Base-by-base conservation (phyloP, 1,140 invertebrate genomes). In the Eumaeus atala region DNA sequence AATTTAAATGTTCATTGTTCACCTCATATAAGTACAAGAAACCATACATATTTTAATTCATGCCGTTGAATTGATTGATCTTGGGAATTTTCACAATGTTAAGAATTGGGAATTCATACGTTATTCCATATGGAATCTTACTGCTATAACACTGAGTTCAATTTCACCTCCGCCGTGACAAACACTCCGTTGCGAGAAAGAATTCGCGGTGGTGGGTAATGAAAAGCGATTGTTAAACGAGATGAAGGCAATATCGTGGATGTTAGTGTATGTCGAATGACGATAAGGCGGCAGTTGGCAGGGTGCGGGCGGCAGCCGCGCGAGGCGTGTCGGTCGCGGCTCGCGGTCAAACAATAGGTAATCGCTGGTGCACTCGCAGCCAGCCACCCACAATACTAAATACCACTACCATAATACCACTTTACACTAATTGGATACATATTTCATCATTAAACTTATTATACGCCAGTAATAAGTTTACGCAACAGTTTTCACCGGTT, bases 291-390 rank as follows among this genome's bases (percentile, higher is more conserved):
- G 21, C 21, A 81, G 82, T 77, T 81, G 76, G 78, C 63, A 73
- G 62, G 33, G 55, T 51, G 56, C 54, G 66, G 51, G 64, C 66
- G 65, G 51, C 63, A 67, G 77, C 54, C 66, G 81, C 62, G 81
- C 78, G 76, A 79, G 72, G 77, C 78, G 68, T 81, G 61, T 72
- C 82, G 69, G 82, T 81, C 72, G 61, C 80, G 80, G 68, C 69
- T 69, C 66, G 69, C 56, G 56, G 66, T 18, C 55, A 67, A 79
- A 86, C 83, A 86, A 86, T 85, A 67, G 75, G 58, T 70, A 77
- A 83, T 77, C 72, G 62, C 58, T 61, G 14, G 21, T 49, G 28
- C 48, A 60, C 12, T n/a, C 51, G 50, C 55, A 48, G 48, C 53
- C 36, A 33, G 35, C 17, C 40, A n/a, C 42, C 16, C 49, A 55